Evolutionary conservation across 1,140 invertebrate genomes (phyloP), one percentile per base, ranked within the genome.

Genomic region (Hylaeus anthracinus): DNA sequence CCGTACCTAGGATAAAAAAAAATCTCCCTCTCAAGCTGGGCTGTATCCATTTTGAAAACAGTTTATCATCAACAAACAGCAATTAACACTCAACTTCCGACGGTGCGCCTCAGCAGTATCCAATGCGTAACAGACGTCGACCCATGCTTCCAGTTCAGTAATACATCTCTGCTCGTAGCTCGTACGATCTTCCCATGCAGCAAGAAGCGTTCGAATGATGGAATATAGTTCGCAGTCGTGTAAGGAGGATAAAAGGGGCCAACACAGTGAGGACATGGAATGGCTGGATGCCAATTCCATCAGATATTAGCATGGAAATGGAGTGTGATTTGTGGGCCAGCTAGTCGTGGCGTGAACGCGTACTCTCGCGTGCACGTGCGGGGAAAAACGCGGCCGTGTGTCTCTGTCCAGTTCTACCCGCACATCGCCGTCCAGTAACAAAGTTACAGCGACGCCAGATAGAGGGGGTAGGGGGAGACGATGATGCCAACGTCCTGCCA

Each of bases 281-380:
- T 91, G 90, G 89, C 89, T 69, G 55, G 70, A 69, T 90, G 90
- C 91, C 90, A 92, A 88, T 91, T 91, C 83, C 88, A 90, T 92
- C 88, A 85, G 78, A 87, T 90, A 92, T 92, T 92, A 92, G 86
- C 85, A 91, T 91, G 88, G 90, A 88, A 90, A 91, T 92, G 88
- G 87, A 88, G 81, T 80, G 88, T 89, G 90, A 92, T 92, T 91
- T 90, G 88, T 91, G 85, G 83, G 74, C 77, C 67, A 76, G 85
- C 56, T 82, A 56, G 45, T 60, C 48, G 14, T n/a, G 63, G 65
- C 66, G 73, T 77, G 56, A 45, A 63, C 63, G 61, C 73, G 61
- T 84, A 82, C 74, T 82, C 61, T 80, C 72, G 55, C 56, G 76
- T 75, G 74, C 58, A 64, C 63, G 71, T 70, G 66, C 45, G 61